phyloP scores from a whole-genome alignment of 2,888 invertebrate species.

The Caenorhabditis zanzibari region DNA sequence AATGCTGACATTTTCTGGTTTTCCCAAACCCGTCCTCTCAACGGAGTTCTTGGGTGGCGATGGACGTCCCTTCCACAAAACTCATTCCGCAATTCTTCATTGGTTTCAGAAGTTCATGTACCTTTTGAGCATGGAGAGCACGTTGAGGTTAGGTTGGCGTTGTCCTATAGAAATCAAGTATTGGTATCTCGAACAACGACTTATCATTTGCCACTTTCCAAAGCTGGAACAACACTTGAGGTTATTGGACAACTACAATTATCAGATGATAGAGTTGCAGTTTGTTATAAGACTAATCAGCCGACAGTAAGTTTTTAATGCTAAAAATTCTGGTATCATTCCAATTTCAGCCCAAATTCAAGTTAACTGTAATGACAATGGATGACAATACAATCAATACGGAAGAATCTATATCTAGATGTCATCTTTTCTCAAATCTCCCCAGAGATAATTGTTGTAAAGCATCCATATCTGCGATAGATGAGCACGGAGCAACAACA shows the following conservation, averaged over 20 bases:
- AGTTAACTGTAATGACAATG: conserved; percentile 55
- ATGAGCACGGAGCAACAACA: conserved; percentile 56
- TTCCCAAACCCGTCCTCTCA: conserved; percentile 71
- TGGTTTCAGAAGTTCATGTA: conserved; percentile 64
- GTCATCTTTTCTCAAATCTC: conserved; percentile 75
- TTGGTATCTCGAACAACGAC: conserved; percentile 74
- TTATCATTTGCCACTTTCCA: conserved; percentile 66
- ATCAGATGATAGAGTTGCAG: conserved; percentile 67
- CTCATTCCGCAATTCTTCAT: conserved; percentile 65
- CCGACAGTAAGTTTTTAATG: conserved; percentile 37
- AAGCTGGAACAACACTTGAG: conserved; percentile 62
- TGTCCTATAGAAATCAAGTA: conserved; percentile 75
- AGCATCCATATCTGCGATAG: conserved; percentile 70
- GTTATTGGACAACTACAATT: conserved; percentile 73
- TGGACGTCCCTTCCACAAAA: conserved; percentile 73
- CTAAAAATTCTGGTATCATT: not conserved
- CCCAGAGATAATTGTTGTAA: conserved; percentile 76
- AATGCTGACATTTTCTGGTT: conserved; percentile 79
- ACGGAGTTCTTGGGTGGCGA: conserved; percentile 74
- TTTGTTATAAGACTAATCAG: conserved; percentile 72
- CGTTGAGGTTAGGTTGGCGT: conserved; percentile 73
- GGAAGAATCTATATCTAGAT: conserved; percentile 65
- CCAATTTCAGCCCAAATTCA: conserved; percentile 60
- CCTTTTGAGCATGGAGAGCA: conserved; percentile 59
- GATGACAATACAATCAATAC: conserved; percentile 68